Percentiles rank a stretch among this genome's conserved stretches.
These are phyloP conservation scores for Chrysolophus pictus DNA, from an alignment of 2,797 vertebrate genomes.

Conservation along the genomic window DNA sequence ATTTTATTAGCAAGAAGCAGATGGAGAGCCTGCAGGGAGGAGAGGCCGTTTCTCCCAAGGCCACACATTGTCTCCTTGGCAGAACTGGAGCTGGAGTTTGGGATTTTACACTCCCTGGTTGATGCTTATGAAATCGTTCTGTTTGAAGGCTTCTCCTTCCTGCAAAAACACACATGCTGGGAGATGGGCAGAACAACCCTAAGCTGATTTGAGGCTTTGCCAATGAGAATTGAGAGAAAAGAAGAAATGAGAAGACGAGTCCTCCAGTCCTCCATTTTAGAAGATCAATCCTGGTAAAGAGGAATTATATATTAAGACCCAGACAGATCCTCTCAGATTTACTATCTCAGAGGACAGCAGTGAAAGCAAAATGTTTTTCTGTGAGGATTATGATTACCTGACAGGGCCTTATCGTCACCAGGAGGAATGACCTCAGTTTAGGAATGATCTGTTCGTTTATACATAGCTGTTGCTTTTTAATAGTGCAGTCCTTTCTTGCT, in stretches of 20 bases:
- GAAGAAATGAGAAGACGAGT: neutral
- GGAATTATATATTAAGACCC: constrained; percentile 43
- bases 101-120: constrained; percentile 1
- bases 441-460: constrained; percentile 22
- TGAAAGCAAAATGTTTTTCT: constrained; percentile 41
- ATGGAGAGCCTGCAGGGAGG: constrained; percentile 38
- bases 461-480: constrained; percentile 43
- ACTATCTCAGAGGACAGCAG: constrained; percentile 25
- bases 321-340: constrained; percentile 55
- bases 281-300: constrained; percentile 44
- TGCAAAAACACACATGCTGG: neutral
- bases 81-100: neutral
- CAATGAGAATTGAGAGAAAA: neutral
- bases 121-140: constrained; percentile 1
- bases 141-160: constrained; percentile 13
- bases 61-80: neutral
- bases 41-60: constrained; percentile 30
- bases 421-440: constrained; percentile 17
- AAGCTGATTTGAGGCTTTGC: neutral
- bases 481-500: neutral
- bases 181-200: neutral
- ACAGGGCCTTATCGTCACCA: neutral
- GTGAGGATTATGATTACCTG: constrained; percentile 50
- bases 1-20: constrained; percentile 10
- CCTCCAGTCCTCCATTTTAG: neutral